These are phyloP conservation scores for Coendou prehensilis DNA, from an alignment of 2,797 vertebrate genomes.

Conservation along the genomic window DNA sequence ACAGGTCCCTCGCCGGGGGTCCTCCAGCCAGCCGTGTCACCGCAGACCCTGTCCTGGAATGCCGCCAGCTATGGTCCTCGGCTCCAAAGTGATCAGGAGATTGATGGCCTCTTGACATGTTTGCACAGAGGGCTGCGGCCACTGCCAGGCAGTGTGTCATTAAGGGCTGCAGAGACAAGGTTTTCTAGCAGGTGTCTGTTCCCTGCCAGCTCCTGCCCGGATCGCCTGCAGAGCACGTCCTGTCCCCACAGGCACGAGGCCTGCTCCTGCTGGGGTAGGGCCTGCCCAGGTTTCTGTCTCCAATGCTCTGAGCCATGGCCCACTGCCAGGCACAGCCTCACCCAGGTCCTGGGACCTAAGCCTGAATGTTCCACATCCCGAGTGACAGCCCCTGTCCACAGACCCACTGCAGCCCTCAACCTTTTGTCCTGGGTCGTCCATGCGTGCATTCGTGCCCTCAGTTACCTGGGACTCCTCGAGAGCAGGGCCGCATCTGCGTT, in stretches of 20 bases:
- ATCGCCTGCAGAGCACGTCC: neutral
- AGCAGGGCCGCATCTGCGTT: neutral
- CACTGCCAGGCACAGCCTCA: neutral
- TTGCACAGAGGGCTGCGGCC: neutral
- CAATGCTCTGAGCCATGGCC: neutral
- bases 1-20: neutral
- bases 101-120: neutral
- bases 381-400: neutral
- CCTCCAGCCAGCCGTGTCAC: neutral
- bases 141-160: neutral
- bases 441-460: neutral
- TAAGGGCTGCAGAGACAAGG: neutral
- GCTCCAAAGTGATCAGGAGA: neutral
- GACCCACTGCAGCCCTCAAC: neutral
- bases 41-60: neutral
- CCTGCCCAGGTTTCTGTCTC: neutral
- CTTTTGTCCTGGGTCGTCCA: neutral
- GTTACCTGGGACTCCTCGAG: neutral
- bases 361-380: neutral
- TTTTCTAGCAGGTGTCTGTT: neutral
- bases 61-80: neutral
- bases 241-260: rapidly evolving
- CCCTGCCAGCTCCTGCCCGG: neutral
- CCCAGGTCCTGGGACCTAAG: neutral
- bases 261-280: neutral